A percentile compares a stretch with the other conserved stretches of the same genome.
Evolutionary conservation across 2,888 invertebrate genomes (phyloP).

Genomic region (Eristalinus aeneus): DNA sequence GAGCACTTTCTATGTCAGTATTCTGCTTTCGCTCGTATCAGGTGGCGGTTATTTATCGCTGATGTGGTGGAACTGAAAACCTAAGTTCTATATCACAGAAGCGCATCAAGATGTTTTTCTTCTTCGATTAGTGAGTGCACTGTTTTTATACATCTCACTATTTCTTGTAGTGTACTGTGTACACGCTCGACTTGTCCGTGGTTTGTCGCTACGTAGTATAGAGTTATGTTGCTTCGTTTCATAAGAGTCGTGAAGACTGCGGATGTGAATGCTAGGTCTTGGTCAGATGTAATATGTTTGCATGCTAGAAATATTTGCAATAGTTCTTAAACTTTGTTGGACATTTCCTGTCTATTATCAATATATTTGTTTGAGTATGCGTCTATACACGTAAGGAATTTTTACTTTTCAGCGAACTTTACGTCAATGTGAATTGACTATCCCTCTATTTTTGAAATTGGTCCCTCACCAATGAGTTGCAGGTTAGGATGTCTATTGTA

Average conservation of each 20-base stretch:
- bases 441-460: slow-evolving; percentile 3
- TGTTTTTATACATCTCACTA: too few relatives aligned
- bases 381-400: neutral
- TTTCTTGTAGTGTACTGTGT: too few relatives aligned
- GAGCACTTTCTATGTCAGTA: too few relatives aligned
- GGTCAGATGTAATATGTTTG: neutral
- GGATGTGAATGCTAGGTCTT: neutral
- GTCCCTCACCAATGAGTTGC: neutral
- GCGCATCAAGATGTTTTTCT: too few relatives aligned
- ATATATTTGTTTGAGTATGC: neutral
- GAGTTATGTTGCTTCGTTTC: neutral
- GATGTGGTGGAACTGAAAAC: too few relatives aligned
- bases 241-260: neutral
- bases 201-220: neutral
- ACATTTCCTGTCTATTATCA: neutral
- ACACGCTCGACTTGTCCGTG: too few relatives aligned
- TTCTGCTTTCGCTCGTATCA: too few relatives aligned
- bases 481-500: neutral
- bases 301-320: neutral
- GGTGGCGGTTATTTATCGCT: too few relatives aligned
- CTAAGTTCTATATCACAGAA: too few relatives aligned
- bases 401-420: neutral
- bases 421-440: neutral
- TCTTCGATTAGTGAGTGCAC: too few relatives aligned
- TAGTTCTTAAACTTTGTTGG: neutral